Conservation (phyloP, 2,888 invertebrate genomes). For the Rhorus exstirpatorius region DNA sequence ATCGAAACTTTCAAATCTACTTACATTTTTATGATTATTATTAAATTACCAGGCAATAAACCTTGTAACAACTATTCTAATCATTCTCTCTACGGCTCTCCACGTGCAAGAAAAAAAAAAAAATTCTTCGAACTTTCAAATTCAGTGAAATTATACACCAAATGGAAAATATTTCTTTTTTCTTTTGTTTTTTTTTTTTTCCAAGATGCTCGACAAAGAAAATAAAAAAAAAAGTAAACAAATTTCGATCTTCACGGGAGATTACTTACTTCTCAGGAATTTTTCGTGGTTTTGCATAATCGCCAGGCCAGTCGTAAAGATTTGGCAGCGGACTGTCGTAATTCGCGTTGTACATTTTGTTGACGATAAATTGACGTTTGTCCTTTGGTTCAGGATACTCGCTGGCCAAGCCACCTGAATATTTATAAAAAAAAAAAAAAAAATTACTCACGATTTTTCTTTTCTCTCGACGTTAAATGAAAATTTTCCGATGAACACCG, state of each 20-base stretch:
- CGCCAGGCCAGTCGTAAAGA: conserved; percentile 86
- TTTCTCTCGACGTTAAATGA: background rate
- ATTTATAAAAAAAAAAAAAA: background rate
- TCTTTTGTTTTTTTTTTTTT: conserved; percentile 12
- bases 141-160: conserved; percentile 15
- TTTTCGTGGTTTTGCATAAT: conserved; percentile 82
- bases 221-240: conserved; percentile 14
- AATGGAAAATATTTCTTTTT: conserved; percentile 27
- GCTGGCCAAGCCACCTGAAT: conserved; percentile 91
- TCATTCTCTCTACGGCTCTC: conserved; percentile 42
- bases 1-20: conserved; percentile 51
- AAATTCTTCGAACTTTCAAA: conserved; percentile 25
- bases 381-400: conserved; percentile 95
- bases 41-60: too few relatives aligned
- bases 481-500: too few relatives aligned
- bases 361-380: conserved; percentile 90
- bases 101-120: conserved; percentile 60
- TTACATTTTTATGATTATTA: conserved; percentile 59
- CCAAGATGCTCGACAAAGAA: conserved; percentile 43
- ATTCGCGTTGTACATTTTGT: conserved; percentile 92
- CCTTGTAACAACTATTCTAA: conserved; percentile 36
- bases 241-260: background rate
- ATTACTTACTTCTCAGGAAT: conserved; percentile 84
- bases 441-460: background rate
- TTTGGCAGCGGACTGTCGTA: conserved; percentile 93